Conservation (phyloP, 2,888 invertebrate species). For the Ernsta delagoae region DNA sequence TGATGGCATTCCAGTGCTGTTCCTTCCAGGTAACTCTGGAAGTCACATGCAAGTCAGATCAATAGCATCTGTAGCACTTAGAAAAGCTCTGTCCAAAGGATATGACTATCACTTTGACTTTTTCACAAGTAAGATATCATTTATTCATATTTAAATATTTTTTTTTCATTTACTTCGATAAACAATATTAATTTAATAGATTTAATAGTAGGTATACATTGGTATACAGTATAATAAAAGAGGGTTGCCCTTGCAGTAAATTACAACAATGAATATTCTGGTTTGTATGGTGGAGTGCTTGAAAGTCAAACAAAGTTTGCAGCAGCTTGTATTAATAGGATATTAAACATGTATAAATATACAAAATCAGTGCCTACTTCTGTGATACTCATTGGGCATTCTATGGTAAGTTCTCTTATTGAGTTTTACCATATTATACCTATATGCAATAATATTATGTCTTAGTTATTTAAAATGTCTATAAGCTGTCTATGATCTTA, state of each 20-base stretch:
- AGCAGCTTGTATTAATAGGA: constrained; percentile 87
- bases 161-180: too few relatives aligned
- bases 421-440: too few relatives aligned
- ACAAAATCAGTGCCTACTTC: constrained; percentile 74
- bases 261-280: constrained; percentile 95
- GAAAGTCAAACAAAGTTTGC: constrained; percentile 91
- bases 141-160: background rate
- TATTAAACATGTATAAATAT: constrained; percentile 89
- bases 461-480: too few relatives aligned
- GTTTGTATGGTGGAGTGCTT: constrained; percentile 93
- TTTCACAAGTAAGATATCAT: constrained; percentile 86
- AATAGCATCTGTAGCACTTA: constrained; percentile 95
- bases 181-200: too few relatives aligned
- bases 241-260: too few relatives aligned
- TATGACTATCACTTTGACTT: constrained; percentile 94
- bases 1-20: constrained; percentile 96
- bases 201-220: too few relatives aligned
- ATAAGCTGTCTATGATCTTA: too few relatives aligned
- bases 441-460: too few relatives aligned
- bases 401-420: constrained; percentile 91
- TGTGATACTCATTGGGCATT: constrained; percentile 96
- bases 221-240: too few relatives aligned
- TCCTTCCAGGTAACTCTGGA: constrained; percentile 97
- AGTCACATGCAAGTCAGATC: constrained; percentile 97
- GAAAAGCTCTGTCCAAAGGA: constrained; percentile 90